Base-by-base conservation (phyloP, 2,888 invertebrate species). In the Sinotaia quadrata region DNA sequence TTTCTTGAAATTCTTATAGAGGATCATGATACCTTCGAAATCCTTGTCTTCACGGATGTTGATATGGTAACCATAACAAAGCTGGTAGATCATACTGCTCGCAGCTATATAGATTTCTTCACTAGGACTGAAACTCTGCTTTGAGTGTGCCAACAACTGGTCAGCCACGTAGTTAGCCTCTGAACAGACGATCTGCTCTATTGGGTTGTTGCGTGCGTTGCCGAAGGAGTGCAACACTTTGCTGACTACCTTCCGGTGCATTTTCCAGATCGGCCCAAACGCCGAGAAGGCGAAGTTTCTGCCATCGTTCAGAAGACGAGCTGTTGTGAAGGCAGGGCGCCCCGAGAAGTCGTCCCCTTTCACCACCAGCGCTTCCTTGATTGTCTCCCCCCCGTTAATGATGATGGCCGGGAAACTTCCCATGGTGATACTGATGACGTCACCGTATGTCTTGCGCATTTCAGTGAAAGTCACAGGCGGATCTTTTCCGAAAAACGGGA, bases 381-480 rank as follows among this genome's bases (percentile, higher is more conserved):
- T 72, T 7, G 66, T 59, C 5, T 67, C 69, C 33, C 36, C 63
- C 4, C 77, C 76, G 52, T 69, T 75, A 37, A 77, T 47, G 15
- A 77, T 71, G 34, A 77, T 68, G n/a, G 74, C 68, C 5, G 71
- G 68, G 61, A 66, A 73, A 31, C 62, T 72, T 3, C 77, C 77
- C 68, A 77, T 68, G 29, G 60, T 59, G 10, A 77, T 68, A 29
- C 57, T 60, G 59, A 69, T 71, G 4, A 77, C 63, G 49, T 75
- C 73, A 0, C 76, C 77, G 54, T 76, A 76, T 18, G 51, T 36
- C 24, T 57, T 44, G 10, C 72, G 51, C 15, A 70, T 54, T 24
- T 65, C 41, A 15, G 27, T 33, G 10, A 75, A 71, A 12, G 69
- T 69, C n/a, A 63, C 18, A 10, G 67, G 58, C 1, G 76, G 74